Conservation (phyloP, 2,113 vertebrate genomes). For the Vombatus ursinus region DNA sequence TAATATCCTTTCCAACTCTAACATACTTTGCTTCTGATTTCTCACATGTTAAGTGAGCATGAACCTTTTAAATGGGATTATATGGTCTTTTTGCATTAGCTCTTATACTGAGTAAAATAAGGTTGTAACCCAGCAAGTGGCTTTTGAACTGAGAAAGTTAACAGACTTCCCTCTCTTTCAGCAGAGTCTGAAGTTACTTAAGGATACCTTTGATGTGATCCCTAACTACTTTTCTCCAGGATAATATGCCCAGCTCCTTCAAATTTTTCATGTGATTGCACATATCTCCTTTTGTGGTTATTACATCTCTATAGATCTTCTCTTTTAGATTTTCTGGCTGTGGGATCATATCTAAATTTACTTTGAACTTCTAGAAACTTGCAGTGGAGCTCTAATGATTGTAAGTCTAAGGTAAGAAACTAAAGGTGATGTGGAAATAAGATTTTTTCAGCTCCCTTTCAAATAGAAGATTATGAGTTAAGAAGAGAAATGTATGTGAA, state of each 20-base stretch:
- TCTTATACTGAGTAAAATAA: neutral
- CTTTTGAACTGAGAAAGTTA: neutral
- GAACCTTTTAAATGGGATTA: neutral
- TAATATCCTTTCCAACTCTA: no score
- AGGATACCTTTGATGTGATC: neutral
- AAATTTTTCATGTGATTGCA: neutral
- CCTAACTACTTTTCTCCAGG: neutral
- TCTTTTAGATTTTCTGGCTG: neutral
- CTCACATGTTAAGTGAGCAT: no score
- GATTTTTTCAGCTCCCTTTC: neutral
- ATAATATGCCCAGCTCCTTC: neutral
- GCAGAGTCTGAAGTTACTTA: neutral
- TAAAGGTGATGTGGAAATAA: neutral
- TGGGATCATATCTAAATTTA: neutral
- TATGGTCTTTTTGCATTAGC: neutral
- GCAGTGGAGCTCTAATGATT: neutral
- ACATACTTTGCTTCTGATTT: no score
- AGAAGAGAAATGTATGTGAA: neutral
- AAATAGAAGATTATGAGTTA: neutral
- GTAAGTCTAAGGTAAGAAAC: neutral
- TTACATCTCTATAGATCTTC: neutral
- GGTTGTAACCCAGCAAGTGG: no score
- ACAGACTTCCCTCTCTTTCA: neutral
- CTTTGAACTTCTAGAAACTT: neutral
- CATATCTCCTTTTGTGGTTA: neutral